A percentile compares a stretch with the other conserved stretches of the same genome.
These are phyloP conservation scores for Metopolophium dirhodum DNA, from an alignment of 1,140 invertebrate genomes.

Conservation along the genomic window DNA sequence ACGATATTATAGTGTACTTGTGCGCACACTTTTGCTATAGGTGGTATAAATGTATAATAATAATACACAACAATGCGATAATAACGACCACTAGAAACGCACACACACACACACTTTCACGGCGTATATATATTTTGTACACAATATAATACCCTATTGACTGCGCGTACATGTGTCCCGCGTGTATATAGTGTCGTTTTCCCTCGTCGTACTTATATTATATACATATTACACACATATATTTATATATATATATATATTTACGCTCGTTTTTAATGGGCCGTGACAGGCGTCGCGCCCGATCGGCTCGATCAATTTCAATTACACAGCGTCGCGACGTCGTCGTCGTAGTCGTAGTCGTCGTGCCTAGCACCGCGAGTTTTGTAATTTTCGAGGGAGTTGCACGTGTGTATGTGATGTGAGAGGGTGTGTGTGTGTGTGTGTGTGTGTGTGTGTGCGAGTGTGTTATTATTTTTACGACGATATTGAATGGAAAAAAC, in stretches of 20 bases:
- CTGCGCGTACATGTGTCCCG: neutral
- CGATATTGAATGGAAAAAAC: neutral
- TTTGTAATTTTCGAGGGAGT: slow-evolving; percentile 28
- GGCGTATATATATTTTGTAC: neutral
- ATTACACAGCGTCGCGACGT: slow-evolving; percentile 52
- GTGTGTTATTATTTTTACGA: neutral
- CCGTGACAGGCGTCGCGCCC: slow-evolving; percentile 55
- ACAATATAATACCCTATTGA: slow-evolving; percentile 25
- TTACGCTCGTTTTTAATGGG: slow-evolving; percentile 38
- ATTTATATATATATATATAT: neutral
- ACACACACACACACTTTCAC: neutral
- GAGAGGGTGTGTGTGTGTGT: neutral
- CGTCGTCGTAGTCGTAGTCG: neutral
- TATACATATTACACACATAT: neutral
- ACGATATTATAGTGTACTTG: neutral
- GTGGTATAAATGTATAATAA: neutral
- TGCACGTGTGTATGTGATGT: neutral
- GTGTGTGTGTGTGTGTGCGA: too few species aligned
- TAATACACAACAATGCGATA: neutral
- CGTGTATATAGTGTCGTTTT: slow-evolving; percentile 28
- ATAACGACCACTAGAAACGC: slow-evolving; percentile 38
- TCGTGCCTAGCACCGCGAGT: slow-evolving; percentile 54
- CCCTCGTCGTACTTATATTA: neutral
- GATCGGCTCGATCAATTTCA: slow-evolving; percentile 56
- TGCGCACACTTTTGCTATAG: neutral